Evolutionary conservation across 1,140 invertebrate genomes (phyloP).

Genomic region (Ceratina calcarata): DNA sequence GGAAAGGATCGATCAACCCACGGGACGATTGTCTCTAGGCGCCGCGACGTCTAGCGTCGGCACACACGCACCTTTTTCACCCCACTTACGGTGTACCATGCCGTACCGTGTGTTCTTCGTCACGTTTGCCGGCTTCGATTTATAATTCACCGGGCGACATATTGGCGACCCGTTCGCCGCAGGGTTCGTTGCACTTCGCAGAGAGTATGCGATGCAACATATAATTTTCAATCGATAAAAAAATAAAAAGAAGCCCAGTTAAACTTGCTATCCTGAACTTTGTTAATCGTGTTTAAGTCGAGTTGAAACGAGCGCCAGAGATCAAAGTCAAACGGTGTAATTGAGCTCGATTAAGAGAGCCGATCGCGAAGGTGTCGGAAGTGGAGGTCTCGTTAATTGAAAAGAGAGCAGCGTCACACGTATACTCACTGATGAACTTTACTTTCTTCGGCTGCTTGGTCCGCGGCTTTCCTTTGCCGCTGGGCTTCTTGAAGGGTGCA

Average conservation of each 20-base stretch:
- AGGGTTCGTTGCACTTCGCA: slow-evolving; percentile 62
- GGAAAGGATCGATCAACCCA: slow-evolving; percentile 78
- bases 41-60: slow-evolving; percentile 77
- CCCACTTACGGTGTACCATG: not conserved
- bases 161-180: slow-evolving; percentile 39
- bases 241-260: too few species aligned
- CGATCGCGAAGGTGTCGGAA: not conserved
- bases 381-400: slow-evolving; percentile 16
- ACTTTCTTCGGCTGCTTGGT: slow-evolving; percentile 92
- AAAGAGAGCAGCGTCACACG: not conserved
- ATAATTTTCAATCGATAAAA: not conserved
- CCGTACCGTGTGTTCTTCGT: slow-evolving; percentile 30
- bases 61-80: slow-evolving; percentile 68
- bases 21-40: slow-evolving; percentile 76
- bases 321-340: not conserved
- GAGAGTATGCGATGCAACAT: not conserved
- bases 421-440: slow-evolving; percentile 92
- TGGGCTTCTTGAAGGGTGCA: slow-evolving; percentile 87
- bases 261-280: not conserved
- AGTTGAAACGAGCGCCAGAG: not conserved
- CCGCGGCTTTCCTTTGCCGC: slow-evolving; percentile 86
- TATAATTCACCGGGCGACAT: slow-evolving; percentile 66
- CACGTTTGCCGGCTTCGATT: slow-evolving; percentile 51
- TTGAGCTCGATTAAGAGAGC: not conserved
- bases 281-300: not conserved